Evolutionary conservation across 2,113 vertebrate genomes (phyloP), one percentile per base, ranked within the genome.

Genomic region (Thamnophis sirtalis): DNA sequence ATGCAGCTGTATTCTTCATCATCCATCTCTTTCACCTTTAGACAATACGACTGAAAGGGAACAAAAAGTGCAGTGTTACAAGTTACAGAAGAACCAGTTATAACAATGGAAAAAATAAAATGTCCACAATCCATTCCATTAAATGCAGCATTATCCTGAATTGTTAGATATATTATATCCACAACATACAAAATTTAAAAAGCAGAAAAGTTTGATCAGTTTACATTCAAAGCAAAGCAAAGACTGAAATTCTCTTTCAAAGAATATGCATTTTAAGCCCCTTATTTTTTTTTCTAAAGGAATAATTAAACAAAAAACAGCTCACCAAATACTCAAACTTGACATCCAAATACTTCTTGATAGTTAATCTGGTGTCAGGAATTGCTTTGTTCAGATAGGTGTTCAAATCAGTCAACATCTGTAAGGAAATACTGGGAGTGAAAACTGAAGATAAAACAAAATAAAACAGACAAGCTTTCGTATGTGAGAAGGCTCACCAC

Each of bases 11-110:
- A 99, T 53, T 99, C 99, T 94, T 99, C 99, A 91, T 99, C 99
- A 24, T 99, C 99, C 99, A 99, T 99, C 96, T 99, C 99, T 96
- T 99, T 99, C 97, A 99, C 99, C 97, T 99, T 99, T 96, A 99
- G 96, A 96, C 99, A 99, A 95, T 99, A 99, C 0, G 99, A 99
- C 99, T 99, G 97, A 0, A 87, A 90, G 90, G 96, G 86, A 95
- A 96, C 92, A 15, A 56, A 87, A 43, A 93, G 92, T 9, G 90
- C 84, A 93, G 11, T 89, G 89, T 90, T 28, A 92, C 87, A 90
- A 93, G 21, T 54, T 84, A 11, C 28, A 43, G 21, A 84, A 33
- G 51, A 51, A 50, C 51, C 24, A 38, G 9, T 2, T 73, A 51
- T n/a, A 89, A 28, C 33, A 22, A 13, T 53, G 51, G 10, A 7